phyloP scores from a whole-genome alignment of 2,797 vertebrate species.

The Galagoides demidoff region DNA sequence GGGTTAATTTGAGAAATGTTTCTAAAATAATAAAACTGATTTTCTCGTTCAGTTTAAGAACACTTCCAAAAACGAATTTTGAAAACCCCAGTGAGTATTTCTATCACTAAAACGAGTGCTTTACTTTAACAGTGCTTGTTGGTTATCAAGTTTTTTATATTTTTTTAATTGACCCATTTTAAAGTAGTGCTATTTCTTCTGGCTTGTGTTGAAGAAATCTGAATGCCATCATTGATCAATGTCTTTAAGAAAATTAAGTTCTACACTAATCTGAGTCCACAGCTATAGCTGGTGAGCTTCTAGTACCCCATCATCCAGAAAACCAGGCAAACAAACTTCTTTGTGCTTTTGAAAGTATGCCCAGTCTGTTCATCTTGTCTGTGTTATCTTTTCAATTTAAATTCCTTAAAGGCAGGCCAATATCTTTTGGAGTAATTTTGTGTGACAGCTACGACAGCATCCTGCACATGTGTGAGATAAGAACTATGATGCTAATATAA shows the following conservation, averaged over 20 bases:
- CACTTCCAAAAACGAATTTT: constrained; percentile 40
- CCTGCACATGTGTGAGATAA: constrained; percentile 10
- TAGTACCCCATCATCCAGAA: constrained; percentile 4
- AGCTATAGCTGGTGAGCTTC: constrained; percentile 2
- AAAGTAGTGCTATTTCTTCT: constrained; percentile 33
- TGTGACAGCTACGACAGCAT: constrained; percentile 29
- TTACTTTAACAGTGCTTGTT: not conserved
- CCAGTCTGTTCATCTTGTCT: constrained; percentile 35
- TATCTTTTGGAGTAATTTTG: constrained; percentile 60
- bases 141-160: constrained; percentile 28
- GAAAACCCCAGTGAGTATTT: constrained; percentile 1
- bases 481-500: constrained; percentile 7
- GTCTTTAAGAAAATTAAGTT: constrained; percentile 37
- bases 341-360: constrained; percentile 60
- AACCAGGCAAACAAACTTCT: constrained; percentile 42
- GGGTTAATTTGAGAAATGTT: constrained; percentile 28
- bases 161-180: constrained; percentile 21
- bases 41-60: constrained; percentile 31
- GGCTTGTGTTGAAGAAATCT: constrained; percentile 23
- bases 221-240: constrained; percentile 1
- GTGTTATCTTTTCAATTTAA: constrained; percentile 63
- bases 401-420: constrained; percentile 31
- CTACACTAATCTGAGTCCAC: not conserved
- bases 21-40: constrained; percentile 43
- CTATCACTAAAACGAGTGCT: not conserved